Percentiles rank a stretch among this genome's conserved stretches.
Evolutionary conservation across 53 echinoderm and acorn worm species (phyloP).

Genomic region (Mesocentrotus franciscanus): DNA sequence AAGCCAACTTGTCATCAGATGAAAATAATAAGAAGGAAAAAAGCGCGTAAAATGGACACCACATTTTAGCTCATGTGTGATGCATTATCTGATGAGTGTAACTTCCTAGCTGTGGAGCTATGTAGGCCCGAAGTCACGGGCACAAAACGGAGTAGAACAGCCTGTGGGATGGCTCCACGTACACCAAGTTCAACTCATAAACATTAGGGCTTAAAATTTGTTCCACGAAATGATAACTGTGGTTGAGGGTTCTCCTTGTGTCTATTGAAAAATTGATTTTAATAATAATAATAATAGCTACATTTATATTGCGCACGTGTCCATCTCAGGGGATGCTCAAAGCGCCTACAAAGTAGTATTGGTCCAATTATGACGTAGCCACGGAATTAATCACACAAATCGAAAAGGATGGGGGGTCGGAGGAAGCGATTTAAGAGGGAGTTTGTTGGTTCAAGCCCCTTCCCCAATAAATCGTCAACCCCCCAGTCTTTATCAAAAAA

Average conservation of each 20-base stretch:
- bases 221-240: background rate
- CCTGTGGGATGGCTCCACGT: background rate
- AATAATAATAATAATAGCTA: too few species aligned
- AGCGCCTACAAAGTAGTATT: too few species aligned
- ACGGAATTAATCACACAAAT: too few species aligned
- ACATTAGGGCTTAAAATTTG: background rate
- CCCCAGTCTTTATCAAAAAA: too few species aligned
- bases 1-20: conserved; percentile 48
- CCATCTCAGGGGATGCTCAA: too few species aligned
- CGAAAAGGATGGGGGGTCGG: background rate
- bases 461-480: too few species aligned
- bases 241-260: background rate
- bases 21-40: conserved; percentile 13
- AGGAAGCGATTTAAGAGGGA: too few species aligned
- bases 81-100: conserved; percentile 54
- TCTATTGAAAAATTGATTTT: too few species aligned
- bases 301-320: too few species aligned
- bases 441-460: too few species aligned
- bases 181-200: background rate
- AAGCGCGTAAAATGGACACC: conserved; percentile 22
- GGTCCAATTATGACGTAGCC: background rate
- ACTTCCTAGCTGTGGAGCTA: conserved; percentile 30
- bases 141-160: background rate
- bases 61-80: conserved; percentile 18
- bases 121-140: conserved; percentile 9